Conservation (phyloP, 2,888 invertebrate genomes). For the Leptopilina myrica region DNA sequence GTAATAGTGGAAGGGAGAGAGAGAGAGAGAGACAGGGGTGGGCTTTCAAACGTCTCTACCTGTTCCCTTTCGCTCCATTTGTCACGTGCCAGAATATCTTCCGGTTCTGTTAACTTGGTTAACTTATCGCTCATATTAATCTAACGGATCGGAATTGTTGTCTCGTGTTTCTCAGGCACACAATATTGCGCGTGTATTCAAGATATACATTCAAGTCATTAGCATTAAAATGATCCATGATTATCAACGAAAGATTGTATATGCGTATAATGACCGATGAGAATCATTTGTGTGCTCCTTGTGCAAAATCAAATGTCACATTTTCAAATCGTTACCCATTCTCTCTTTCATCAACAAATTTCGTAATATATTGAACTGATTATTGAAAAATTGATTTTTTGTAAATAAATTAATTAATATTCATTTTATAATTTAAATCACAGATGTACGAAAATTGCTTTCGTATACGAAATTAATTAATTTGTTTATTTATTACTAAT, state of each 20-base stretch:
- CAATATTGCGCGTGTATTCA: conserved; percentile 3
- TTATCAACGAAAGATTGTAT: not conserved
- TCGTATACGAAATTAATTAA: too few relatives aligned
- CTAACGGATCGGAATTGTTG: conserved; percentile 32
- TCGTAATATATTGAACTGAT: too few relatives aligned
- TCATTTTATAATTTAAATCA: too few relatives aligned
- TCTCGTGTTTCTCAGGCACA: conserved; percentile 20
- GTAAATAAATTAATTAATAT: too few relatives aligned
- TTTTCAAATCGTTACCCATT: not conserved
- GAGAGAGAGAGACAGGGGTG: not conserved
- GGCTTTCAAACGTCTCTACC: conserved; percentile 22
- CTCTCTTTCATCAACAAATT: too few relatives aligned
- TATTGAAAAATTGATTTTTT: too few relatives aligned
- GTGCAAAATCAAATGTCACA: not conserved
- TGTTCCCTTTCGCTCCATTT: conserved; percentile 29
- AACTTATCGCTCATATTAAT: conserved; percentile 37
- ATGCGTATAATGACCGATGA: not conserved
- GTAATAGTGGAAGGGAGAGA: not conserved
- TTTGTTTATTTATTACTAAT: too few relatives aligned
- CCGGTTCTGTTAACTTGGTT: conserved; percentile 36
- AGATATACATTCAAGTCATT: conserved; percentile 25
- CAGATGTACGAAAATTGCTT: too few relatives aligned
- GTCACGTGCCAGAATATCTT: conserved; percentile 38
- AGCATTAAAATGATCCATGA: conserved; percentile 31
- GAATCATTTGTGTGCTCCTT: not conserved